These are phyloP conservation scores for Phyllostomus discolor DNA, from an alignment of 2,113 vertebrate species.

Conservation along the genomic window DNA sequence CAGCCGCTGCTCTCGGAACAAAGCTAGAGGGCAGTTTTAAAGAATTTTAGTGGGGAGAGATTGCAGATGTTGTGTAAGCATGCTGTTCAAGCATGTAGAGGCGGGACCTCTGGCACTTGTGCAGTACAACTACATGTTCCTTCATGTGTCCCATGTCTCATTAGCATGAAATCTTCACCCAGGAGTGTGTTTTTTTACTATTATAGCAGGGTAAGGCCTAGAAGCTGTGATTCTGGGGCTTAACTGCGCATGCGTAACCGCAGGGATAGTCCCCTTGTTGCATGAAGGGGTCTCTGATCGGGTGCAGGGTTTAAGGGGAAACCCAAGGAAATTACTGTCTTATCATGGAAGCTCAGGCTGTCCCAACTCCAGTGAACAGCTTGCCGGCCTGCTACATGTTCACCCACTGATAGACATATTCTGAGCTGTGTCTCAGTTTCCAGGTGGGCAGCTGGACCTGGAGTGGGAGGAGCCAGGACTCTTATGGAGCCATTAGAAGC, in stretches of 20 bases:
- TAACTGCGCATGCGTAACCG: neutral
- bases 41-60: neutral
- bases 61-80: neutral
- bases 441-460: neutral
- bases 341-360: neutral
- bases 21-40: neutral
- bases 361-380: neutral
- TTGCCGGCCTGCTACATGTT: neutral
- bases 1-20: neutral
- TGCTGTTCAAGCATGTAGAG: neutral
- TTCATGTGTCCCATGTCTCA: neutral
- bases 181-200: neutral
- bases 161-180: neutral
- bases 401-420: neutral
- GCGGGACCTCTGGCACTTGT: neutral
- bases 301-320: neutral
- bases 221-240: neutral
- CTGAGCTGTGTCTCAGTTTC: neutral
- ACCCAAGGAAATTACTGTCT: neutral
- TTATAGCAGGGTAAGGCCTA: neutral
- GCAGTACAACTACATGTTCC: neutral
- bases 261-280: neutral
- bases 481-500: neutral
- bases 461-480: rapidly evolving
- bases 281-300: neutral